Conservation (phyloP, 2,888 invertebrate genomes). For the Melanchra persicariae region DNA sequence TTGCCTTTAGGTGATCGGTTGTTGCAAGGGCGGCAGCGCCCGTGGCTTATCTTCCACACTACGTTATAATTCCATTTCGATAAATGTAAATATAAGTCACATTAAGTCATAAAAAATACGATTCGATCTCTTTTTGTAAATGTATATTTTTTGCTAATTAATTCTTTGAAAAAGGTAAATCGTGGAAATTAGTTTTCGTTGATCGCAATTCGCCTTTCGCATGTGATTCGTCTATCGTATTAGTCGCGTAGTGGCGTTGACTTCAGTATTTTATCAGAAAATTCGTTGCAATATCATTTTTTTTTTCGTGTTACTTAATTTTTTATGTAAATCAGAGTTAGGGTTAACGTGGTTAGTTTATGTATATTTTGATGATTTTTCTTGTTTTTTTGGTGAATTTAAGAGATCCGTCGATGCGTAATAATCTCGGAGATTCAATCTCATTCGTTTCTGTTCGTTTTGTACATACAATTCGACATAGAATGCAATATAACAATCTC, state of each 20-base stretch:
- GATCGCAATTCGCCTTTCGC: constrained; percentile 73
- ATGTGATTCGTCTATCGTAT: constrained; percentile 70
- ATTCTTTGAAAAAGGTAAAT: constrained; percentile 73
- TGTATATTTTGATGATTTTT: constrained; percentile 87
- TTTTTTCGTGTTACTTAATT: constrained; percentile 86
- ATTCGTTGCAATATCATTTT: constrained; percentile 88
- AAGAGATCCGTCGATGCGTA: constrained; percentile 83
- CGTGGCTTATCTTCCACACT: constrained; percentile 88
- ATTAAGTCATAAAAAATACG: constrained; percentile 88
- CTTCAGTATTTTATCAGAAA: constrained; percentile 78
- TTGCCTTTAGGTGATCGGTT: constrained; percentile 89
- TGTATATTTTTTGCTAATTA: constrained; percentile 89
- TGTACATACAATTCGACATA: constrained; percentile 85
- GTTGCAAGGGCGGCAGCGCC: constrained; percentile 68
- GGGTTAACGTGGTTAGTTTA: constrained; percentile 83
- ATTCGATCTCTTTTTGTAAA: constrained; percentile 90
- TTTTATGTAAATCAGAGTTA: constrained; percentile 88
- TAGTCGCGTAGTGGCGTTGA: constrained; percentile 71
- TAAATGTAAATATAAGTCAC: constrained; percentile 90
- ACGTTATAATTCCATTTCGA: constrained; percentile 90
- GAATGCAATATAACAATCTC: constrained; percentile 88
- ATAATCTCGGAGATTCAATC: constrained; percentile 90
- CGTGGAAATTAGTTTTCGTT: constrained; percentile 69
- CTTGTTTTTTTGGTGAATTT: constrained; percentile 72
- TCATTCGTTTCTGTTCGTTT: constrained; percentile 81